Evolutionary conservation across 1,140 invertebrate species (phyloP).

Genomic region (Venturia canescens): DNA sequence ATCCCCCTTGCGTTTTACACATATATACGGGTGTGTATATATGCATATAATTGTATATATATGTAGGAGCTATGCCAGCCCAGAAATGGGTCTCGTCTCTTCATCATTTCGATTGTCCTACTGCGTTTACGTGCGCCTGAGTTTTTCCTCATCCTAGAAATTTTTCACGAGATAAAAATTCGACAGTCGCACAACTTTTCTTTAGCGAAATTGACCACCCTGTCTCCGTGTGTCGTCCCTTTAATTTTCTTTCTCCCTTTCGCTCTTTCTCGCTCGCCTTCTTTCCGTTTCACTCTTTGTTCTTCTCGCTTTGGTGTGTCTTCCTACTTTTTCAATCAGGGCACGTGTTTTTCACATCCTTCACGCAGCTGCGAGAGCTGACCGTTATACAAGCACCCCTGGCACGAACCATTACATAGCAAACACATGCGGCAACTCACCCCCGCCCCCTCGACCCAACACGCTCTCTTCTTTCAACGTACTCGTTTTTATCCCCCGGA

Average conservation of each 20-base stretch:
- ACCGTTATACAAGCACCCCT: not conserved
- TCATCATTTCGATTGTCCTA: too few relatives aligned
- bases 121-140: too few relatives aligned
- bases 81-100: too few relatives aligned
- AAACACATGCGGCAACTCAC: conserved; percentile 25
- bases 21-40: not conserved
- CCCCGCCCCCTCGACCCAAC: not conserved
- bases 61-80: too few relatives aligned
- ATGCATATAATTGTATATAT: not conserved
- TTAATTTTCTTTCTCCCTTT: conserved; percentile 2
- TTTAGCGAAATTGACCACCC: too few relatives aligned
- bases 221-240: not conserved
- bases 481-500: not conserved
- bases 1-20: not conserved
- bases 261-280: not conserved
- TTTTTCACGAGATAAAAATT: too few relatives aligned
- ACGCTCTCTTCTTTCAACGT: conserved; percentile 2
- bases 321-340: conserved; percentile 1
- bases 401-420: conserved; percentile 24
- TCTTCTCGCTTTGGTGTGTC: not conserved
- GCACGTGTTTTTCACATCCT: conserved; percentile 4
- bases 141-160: too few relatives aligned
- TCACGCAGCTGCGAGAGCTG: conserved; percentile 17
- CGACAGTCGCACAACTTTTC: too few relatives aligned
- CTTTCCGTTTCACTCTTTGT: not conserved